These are phyloP conservation scores for Sebastes itinus DNA, from an alignment of 2,797 vertebrate species.

Conservation along the genomic window DNA sequence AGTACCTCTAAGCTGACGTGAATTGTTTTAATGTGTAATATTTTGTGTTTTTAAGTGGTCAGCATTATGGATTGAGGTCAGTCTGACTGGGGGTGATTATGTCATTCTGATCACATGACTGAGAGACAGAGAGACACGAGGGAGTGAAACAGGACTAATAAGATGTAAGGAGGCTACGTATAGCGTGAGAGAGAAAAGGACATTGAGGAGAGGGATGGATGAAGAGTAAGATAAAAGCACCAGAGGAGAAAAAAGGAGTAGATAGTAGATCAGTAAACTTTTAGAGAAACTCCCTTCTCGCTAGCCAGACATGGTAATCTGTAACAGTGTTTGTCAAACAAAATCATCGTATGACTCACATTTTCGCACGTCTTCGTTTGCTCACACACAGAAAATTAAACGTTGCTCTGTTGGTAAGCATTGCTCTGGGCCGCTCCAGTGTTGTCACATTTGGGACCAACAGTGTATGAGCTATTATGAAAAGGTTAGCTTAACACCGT, in stretches of 20 bases:
- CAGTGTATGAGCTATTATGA: background rate
- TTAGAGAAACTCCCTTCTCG: too few species aligned
- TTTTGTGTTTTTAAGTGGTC: slow-evolving; percentile 6
- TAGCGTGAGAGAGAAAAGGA: background rate
- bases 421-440: background rate
- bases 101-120: slow-evolving; percentile 25
- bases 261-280: background rate
- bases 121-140: background rate
- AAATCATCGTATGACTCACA: background rate
- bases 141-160: background rate
- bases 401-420: background rate
- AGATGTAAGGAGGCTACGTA: background rate
- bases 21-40: too few species aligned
- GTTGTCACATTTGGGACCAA: fast-evolving
- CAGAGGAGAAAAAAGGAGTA: background rate
- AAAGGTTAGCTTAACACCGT: background rate
- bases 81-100: slow-evolving; percentile 2
- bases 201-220: background rate
- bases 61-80: slow-evolving; percentile 32
- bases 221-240: background rate
- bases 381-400: background rate
- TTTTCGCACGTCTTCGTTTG: background rate
- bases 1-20: background rate
- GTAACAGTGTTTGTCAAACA: background rate
- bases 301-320: background rate